A percentile compares a stretch with the other conserved stretches of the same genome.
phyloP scores from a whole-genome alignment of 2,113 vertebrate species.

The Epinephelus lanceolatus region DNA sequence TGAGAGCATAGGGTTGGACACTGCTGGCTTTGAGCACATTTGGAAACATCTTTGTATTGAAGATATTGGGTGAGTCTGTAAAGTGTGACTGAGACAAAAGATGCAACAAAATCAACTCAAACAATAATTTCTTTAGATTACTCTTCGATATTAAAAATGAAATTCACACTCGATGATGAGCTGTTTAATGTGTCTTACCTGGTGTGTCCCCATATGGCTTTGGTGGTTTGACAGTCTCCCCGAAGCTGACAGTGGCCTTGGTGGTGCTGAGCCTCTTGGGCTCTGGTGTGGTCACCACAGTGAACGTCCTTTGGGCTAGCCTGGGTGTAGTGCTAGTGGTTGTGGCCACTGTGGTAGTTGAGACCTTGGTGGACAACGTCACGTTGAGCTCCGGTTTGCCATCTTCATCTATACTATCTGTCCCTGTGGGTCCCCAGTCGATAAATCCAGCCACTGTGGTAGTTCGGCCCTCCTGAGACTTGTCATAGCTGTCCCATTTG shows the following conservation, averaged over 20 bases:
- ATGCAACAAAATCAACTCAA: neutral
- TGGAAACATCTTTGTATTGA: neutral
- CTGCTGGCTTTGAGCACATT: neutral
- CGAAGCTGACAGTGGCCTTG: conserved; percentile 71
- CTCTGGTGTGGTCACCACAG: conserved; percentile 78
- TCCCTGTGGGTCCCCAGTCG: conserved; percentile 87
- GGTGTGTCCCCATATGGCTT: conserved; percentile 84
- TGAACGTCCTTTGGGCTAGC: conserved; percentile 81
- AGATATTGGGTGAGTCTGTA: neutral
- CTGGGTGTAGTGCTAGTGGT: conserved; percentile 79
- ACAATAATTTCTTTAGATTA: neutral
- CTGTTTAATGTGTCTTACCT: conserved; percentile 73
- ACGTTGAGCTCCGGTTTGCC: conserved; percentile 71
- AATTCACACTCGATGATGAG: neutral
- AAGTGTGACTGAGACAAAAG: neutral
- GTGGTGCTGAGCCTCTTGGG: conserved; percentile 83
- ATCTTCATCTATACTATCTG: conserved; percentile 78
- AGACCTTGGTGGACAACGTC: conserved; percentile 76
- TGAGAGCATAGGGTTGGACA: neutral
- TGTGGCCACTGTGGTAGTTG: conserved; percentile 76
- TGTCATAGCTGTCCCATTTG: conserved; percentile 81
- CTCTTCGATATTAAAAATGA: neutral
- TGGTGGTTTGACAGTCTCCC: conserved; percentile 83
- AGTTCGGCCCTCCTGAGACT: conserved; percentile 83
- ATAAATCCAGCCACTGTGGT: conserved; percentile 87